phyloP scores from a whole-genome alignment of 2,797 vertebrate species.

The Chelon auratus region DNA sequence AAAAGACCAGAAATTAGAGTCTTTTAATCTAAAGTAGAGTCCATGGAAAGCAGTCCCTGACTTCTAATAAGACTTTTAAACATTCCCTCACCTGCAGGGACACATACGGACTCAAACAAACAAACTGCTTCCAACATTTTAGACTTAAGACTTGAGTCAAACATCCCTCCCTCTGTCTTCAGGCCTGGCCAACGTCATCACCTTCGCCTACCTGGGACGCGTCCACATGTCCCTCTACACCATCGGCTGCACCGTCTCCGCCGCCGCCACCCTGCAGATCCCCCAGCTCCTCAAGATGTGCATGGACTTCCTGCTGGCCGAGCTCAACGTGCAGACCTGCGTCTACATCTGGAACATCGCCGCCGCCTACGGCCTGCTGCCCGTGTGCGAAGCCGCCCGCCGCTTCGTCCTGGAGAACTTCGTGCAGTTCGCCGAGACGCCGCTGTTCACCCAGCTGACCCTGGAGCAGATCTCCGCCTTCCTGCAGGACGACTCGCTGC shows the following conservation, averaged over 20 bases:
- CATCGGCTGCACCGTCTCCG: slow-evolving; percentile 88
- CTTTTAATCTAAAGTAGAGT: neutral
- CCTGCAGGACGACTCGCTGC: slow-evolving; percentile 86
- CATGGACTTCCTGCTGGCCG: slow-evolving; percentile 86
- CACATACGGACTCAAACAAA: too few species aligned
- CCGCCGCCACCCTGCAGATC: slow-evolving; percentile 86
- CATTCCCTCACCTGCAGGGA: too few species aligned
- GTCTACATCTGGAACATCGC: slow-evolving; percentile 90
- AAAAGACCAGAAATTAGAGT: too few species aligned
- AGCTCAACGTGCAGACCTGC: slow-evolving; percentile 88
- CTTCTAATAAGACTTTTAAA: too few species aligned
- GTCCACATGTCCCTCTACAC: slow-evolving; percentile 91
- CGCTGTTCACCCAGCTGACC: slow-evolving; percentile 88
- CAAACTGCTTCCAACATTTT: too few species aligned
- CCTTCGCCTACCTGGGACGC: slow-evolving; percentile 88
- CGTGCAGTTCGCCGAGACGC: slow-evolving; percentile 84
- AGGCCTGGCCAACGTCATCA: slow-evolving; percentile 87
- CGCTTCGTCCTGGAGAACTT: slow-evolving; percentile 88
- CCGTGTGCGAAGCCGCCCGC: slow-evolving; percentile 80
- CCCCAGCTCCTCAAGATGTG: slow-evolving; percentile 87
- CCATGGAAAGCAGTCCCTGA: too few species aligned
- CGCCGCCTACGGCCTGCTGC: slow-evolving; percentile 82
- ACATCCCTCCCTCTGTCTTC: slow-evolving; percentile 9
- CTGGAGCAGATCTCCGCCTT: slow-evolving; percentile 87
- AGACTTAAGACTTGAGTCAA: too few species aligned